Evolutionary conservation across 2,888 invertebrate species (phyloP).

Genomic region (Camptogramma bilineatum): DNA sequence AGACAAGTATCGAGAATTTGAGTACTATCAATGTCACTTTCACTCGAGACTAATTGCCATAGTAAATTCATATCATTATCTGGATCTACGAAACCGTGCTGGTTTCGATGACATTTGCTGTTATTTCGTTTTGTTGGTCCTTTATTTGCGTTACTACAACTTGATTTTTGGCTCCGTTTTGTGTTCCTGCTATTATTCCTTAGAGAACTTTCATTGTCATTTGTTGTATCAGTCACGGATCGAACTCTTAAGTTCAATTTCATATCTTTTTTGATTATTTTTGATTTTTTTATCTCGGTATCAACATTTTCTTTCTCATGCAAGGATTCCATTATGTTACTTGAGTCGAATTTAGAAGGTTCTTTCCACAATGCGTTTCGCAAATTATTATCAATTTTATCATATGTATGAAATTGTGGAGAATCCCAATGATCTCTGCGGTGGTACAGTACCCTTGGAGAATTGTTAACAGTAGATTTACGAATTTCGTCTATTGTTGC

Average conservation of each 20-base stretch:
- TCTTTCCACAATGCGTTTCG: conserved; percentile 81
- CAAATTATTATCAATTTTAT: conserved; percentile 68
- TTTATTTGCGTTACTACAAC: conserved; percentile 51
- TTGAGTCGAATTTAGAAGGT: conserved; percentile 74
- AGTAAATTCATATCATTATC: conserved; percentile 78
- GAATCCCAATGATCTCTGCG: conserved; percentile 82
- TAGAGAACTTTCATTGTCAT: conserved; percentile 44
- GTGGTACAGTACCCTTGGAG: conserved; percentile 84
- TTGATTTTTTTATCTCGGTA: conserved; percentile 48
- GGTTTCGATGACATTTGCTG: conserved; percentile 59
- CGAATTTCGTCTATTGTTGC: conserved; percentile 88
- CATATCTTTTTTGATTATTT: conserved; percentile 65
- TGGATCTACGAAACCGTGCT: conserved; percentile 62
- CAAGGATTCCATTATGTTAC: conserved; percentile 75
- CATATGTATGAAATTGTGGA: conserved; percentile 65
- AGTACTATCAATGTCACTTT: conserved; percentile 69
- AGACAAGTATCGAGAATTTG: conserved; percentile 78
- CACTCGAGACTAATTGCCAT: conserved; percentile 78
- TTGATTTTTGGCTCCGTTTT: conserved; percentile 61
- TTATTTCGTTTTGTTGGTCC: conserved; percentile 63
- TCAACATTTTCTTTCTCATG: conserved; percentile 75
- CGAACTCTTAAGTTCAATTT: conserved; percentile 35
- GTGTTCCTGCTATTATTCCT: conserved; percentile 58
- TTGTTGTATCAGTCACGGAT: conserved; percentile 8
- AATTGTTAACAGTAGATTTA: conserved; percentile 83